Percentiles rank a stretch among this genome's conserved stretches.
phyloP scores from a whole-genome alignment of 2,797 vertebrate species.

The Anguilla pacifica region DNA sequence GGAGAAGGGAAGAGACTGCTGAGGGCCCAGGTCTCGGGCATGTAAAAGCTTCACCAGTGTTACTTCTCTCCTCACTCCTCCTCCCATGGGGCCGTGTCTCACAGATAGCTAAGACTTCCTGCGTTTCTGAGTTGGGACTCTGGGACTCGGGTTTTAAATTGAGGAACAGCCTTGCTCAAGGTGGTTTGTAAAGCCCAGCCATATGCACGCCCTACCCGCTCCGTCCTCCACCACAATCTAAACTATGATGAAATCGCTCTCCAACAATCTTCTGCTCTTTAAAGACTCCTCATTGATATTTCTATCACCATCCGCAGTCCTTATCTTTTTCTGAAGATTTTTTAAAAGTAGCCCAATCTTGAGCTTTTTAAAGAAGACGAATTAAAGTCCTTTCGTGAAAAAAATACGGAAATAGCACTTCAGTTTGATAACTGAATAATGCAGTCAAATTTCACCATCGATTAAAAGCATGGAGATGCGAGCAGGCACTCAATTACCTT shows the following conservation, averaged over 20 bases:
- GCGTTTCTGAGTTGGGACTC: not conserved
- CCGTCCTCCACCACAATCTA: not conserved
- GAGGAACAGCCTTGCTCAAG: not conserved
- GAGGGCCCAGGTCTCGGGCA: slow-evolving; percentile 33
- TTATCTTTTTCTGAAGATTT: not conserved
- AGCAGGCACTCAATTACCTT: slow-evolving; percentile 1
- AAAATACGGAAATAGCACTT: not conserved
- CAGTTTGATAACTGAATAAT: not conserved
- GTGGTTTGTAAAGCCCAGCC: too few species aligned
- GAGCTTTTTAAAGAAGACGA: not conserved
- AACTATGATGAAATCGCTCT: not conserved
- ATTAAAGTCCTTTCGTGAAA: not conserved
- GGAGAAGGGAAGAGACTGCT: slow-evolving; percentile 19
- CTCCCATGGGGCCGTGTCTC: not conserved
- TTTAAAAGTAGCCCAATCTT: not conserved
- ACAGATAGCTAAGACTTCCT: not conserved
- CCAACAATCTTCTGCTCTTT: not conserved
- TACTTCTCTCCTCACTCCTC: slow-evolving; percentile 30
- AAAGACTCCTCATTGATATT: not conserved
- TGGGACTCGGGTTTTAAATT: not conserved
- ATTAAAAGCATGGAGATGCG: not conserved
- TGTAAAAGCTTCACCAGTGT: slow-evolving; percentile 45
- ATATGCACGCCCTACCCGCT: not conserved
- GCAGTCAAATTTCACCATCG: not conserved
- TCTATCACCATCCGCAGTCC: not conserved